Evolutionary conservation across 1,140 invertebrate species (phyloP), one percentile per base, ranked within the genome.

Genomic region (Conus betulinus): DNA sequence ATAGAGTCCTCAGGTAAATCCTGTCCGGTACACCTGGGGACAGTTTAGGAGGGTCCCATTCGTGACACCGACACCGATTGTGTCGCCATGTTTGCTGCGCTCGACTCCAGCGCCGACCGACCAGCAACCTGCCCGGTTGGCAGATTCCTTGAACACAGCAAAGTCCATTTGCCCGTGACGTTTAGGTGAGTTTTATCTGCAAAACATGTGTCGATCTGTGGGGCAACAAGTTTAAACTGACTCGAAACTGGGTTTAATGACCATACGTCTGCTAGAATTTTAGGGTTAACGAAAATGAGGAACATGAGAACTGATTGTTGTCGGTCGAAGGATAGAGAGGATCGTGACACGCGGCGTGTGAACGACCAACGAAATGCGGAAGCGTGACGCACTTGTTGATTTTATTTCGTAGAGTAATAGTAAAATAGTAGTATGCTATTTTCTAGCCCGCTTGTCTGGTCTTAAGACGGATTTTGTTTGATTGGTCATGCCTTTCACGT

Each of bases 71-170:
- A 71, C 39, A 39, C 20, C 23, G 15, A 71, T 11, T 71, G 67
- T 10, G 67, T 71, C 67, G 67, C 67, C 67, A 71, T 71, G 15
- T 71, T 71, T 23, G 67, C 67, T 71, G 67, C 67, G 11, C 67
- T 71, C 67, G 67, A 71, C 7, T 71, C 67, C 11, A 11, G 17
- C 60, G 23, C 13, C 23, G 20, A 23, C 67, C 79, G 79, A 39
- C 79, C 52, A 53, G 51, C 79, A 81, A 81, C 79, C 6, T 53
- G 39, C 79, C 79, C 79, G 79, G 79, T 81, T 81, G 79, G 79
- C 79, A 81, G 3, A 51, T 81, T 53, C 23, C 51, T 53, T 81
- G 79, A 81, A 81, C 79, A 81, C 79, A 81, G 79, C 79, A 51
- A 13, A 53, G 79, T 20, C 39, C 51, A 15, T 81, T 7, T 15